Conservation (phyloP, 1,140 invertebrate species). For the Brachystomella parvula region DNA sequence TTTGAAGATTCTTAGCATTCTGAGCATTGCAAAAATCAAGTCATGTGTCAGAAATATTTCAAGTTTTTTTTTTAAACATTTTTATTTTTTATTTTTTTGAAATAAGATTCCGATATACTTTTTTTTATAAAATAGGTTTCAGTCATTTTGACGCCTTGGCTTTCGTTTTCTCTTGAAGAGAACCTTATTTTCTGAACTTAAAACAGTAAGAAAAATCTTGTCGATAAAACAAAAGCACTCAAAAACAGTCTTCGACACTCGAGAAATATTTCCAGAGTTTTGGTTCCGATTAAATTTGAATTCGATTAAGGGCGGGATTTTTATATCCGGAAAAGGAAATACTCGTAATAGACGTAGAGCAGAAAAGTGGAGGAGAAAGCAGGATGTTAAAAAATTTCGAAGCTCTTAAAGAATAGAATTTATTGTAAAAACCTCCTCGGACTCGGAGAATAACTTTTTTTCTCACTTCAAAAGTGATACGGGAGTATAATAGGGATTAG, state of each 20-base stretch:
- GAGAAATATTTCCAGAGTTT: no score
- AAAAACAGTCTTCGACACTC: no score
- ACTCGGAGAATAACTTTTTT: constrained; percentile 23
- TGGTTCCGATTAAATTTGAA: no score
- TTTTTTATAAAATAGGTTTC: not conserved
- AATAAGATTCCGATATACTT: not conserved
- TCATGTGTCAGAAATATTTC: constrained; percentile 17
- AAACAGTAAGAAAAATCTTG: not conserved
- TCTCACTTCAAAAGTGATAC: not conserved
- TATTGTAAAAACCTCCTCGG: no score
- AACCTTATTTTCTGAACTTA: not conserved
- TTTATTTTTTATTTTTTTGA: constrained; percentile 15
- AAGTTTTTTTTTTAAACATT: constrained; percentile 15
- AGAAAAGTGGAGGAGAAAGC: no score
- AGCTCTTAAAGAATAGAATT: constrained; percentile 15
- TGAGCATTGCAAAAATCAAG: not conserved
- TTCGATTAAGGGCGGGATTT: no score
- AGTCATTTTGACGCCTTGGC: not conserved
- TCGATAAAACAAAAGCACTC: no score
- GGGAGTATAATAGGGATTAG: not conserved
- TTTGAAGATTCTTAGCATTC: not conserved
- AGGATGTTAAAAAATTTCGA: not conserved
- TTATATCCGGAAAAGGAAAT: no score
- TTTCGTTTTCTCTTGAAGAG: not conserved
- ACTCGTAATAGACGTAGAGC: no score